phyloP scores from a whole-genome alignment of 1,140 invertebrate species.

The Sarcophaga peregrina region DNA sequence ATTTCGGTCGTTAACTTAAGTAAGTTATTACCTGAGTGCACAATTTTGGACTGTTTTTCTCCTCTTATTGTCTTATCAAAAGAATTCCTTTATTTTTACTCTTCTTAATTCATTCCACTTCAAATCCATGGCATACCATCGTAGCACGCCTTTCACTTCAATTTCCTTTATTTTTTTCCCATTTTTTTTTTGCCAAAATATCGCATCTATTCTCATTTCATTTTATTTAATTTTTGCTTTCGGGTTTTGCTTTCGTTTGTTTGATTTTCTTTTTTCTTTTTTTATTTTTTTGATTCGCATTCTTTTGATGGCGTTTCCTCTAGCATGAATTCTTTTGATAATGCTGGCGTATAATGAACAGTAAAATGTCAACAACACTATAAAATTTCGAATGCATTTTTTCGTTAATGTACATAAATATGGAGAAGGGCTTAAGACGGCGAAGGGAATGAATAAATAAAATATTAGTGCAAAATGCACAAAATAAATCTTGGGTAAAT shows the following conservation, averaged over 20 bases:
- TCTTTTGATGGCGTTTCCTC: conserved; percentile 6
- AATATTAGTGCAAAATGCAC: background rate
- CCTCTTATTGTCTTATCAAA: conserved; percentile 3
- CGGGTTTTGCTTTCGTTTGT: too few species aligned
- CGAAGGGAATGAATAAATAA: background rate
- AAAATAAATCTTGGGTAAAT: background rate
- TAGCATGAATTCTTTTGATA: conserved; percentile 33
- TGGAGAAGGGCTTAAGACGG: background rate
- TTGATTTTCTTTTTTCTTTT: too few species aligned
- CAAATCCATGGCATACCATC: too few species aligned
- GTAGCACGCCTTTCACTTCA: background rate
- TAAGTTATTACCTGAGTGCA: conserved; percentile 37
- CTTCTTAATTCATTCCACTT: background rate
- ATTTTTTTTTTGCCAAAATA: conserved; percentile 4
- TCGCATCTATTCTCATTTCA: background rate
- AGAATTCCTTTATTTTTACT: background rate
- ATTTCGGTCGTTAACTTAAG: conserved; percentile 34
- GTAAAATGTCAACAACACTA: conserved; percentile 35
- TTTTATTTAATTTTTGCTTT: background rate
- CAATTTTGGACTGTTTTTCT: conserved; percentile 29
- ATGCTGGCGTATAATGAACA: conserved; percentile 32
- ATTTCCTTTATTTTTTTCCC: background rate
- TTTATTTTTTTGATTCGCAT: background rate
- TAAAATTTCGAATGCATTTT: conserved; percentile 17
- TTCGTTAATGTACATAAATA: background rate